Percentiles rank a stretch among this genome's conserved stretches.
Evolutionary conservation across 1,140 invertebrate species (phyloP).

Genomic region (Formica selysi): DNA sequence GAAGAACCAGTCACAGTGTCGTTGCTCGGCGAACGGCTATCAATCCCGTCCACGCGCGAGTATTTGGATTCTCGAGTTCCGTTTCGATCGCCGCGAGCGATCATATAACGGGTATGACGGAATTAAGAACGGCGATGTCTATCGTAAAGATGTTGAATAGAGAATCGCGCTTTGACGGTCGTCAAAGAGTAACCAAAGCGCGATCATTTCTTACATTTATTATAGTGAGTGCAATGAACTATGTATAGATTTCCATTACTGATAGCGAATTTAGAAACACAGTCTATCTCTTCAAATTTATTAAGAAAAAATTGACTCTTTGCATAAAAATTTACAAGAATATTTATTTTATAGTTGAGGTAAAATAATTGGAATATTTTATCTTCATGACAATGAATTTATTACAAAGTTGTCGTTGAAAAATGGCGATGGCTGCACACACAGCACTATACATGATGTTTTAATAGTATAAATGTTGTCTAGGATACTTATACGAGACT

Average conservation of each 20-base stretch:
- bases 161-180: neutral
- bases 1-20: constrained; percentile 56
- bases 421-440: constrained; percentile 77
- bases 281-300: too few species aligned
- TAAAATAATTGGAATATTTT: constrained; percentile 13
- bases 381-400: constrained; percentile 79
- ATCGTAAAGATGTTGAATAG: neutral
- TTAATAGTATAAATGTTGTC: constrained; percentile 80
- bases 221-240: too few species aligned
- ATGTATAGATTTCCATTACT: too few species aligned
- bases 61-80: constrained; percentile 41
- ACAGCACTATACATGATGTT: constrained; percentile 73
- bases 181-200: neutral
- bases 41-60: constrained; percentile 26
- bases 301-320: neutral
- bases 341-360: neutral
- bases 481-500: constrained; percentile 74
- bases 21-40: constrained; percentile 35
- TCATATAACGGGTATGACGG: constrained; percentile 3
- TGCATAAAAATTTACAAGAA: neutral
- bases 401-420: constrained; percentile 80
- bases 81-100: constrained; percentile 24
- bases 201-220: too few species aligned
- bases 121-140: constrained; percentile 27
- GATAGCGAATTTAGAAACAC: too few species aligned